Evolutionary conservation across 2,888 invertebrate genomes (phyloP), one percentile per base, ranked within the genome.

Genomic region (Aelia acuminata): DNA sequence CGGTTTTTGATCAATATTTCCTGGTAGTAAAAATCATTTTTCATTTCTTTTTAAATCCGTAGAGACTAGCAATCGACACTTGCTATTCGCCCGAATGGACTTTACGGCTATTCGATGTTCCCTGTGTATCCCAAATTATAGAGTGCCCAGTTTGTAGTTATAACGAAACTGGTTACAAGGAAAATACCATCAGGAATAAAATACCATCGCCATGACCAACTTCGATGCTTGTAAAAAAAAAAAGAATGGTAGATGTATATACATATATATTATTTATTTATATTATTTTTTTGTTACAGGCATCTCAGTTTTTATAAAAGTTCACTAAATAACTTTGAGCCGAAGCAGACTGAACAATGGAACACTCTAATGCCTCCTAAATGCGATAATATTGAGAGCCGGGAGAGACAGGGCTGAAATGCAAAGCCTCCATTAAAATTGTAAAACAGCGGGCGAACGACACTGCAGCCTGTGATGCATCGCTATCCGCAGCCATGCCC

Each of bases 341-440:
- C 63, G 63, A 70, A 18, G 63, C 31, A 70, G 63, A 70, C 63
- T 70, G 63, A 70, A 70, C 63, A 70, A 70, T 35, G 63, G 35
- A 70, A 15, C 31, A 70, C 35, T 20, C 63, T 70, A 70, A 70
- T 70, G 63, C 63, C 57, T 20, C 15, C 63, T 70, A 70, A 70
- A 70, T 70, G 63, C 63, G 63, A 70, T 70, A 70, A 70, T 70
- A 70, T 70, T 70, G 63, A 70, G 35, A 70, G 63, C 63, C 18
- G 35, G 35, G 63, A 31, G 35, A 70, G 63, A 31, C 31, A 70
- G 63, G 63, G 35, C 35, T 70, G 63, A 70, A 70, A 70, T 70
- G 63, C 63, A 70, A 70, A 70, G 63, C 63, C 63, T 70, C 63
- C 63, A 70, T 70, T 70, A 70, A 70, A 70, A 70, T 70, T 70